Percentiles rank a stretch among this genome's conserved stretches.
phyloP scores from a whole-genome alignment of 2,888 invertebrate species.

The Eucera pruinosa region DNA sequence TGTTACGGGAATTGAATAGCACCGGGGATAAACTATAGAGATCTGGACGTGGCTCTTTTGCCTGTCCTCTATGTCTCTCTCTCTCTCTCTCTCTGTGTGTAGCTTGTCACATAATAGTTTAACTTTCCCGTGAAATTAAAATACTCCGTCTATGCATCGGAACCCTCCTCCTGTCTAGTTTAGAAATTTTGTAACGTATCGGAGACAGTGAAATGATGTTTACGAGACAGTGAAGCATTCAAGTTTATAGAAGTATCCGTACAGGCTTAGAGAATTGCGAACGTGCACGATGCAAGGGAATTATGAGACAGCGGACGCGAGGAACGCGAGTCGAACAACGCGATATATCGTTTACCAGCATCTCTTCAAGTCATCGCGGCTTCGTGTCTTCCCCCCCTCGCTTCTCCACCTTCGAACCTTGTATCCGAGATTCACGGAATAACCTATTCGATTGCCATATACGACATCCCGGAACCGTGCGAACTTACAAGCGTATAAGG shows the following conservation, averaged over 20 bases:
- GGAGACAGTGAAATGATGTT: neutral
- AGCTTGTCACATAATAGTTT: neutral
- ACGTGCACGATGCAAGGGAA: constrained; percentile 27
- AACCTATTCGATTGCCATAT: constrained; percentile 50
- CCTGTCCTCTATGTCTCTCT: neutral
- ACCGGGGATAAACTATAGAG: constrained; percentile 36
- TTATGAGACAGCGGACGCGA: constrained; percentile 45
- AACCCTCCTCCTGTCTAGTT: neutral
- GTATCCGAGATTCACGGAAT: constrained; percentile 45
- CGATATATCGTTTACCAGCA: constrained; percentile 55
- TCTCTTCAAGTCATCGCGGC: constrained; percentile 44
- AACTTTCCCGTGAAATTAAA: neutral
- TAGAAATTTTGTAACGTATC: too few relatives aligned
- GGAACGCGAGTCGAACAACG: constrained; percentile 44
- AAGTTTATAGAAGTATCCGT: constrained; percentile 20
- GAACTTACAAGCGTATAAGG: constrained; percentile 57
- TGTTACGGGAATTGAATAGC: constrained; percentile 41
- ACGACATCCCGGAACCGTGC: constrained; percentile 60
- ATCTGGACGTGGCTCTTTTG: constrained; percentile 7
- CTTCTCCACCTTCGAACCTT: neutral
- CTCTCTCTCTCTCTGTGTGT: neutral
- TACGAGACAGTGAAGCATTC: neutral
- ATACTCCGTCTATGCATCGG: neutral
- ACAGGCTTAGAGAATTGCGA: neutral
- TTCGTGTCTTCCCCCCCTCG: neutral